Evolutionary conservation across 2,797 vertebrate species (phyloP).

Genomic region (Rhinoraja longicauda): DNA sequence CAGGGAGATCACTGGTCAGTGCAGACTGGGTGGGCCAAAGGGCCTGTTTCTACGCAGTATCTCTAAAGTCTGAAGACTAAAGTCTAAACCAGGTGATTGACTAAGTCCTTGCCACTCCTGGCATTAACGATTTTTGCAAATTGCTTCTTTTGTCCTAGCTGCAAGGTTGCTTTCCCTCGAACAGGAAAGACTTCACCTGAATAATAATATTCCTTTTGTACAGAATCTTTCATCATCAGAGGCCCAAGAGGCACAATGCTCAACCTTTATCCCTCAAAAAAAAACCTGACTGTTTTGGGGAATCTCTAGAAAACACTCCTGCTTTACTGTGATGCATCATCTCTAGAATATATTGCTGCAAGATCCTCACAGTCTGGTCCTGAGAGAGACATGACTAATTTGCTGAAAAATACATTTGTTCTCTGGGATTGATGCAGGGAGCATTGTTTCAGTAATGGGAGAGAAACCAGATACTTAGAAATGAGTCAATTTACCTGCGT

Average conservation of each 20-base stretch:
- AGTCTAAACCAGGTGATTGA: too few relatives aligned
- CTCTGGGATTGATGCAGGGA: neutral
- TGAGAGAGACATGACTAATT: neutral
- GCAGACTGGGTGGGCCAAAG: too few relatives aligned
- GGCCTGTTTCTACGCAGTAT: too few relatives aligned
- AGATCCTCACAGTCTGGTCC: neutral
- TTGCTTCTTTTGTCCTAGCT: neutral
- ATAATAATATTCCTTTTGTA: neutral
- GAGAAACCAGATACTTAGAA: neutral
- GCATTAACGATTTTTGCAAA: neutral
- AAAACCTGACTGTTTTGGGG: neutral
- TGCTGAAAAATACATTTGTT: neutral
- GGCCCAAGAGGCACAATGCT: neutral
- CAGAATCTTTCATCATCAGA: conserved; percentile 17
- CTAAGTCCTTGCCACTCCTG: neutral
- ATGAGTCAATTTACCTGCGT: neutral
- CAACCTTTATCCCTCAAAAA: neutral
- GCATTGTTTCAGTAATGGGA: neutral
- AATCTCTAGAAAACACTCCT: neutral
- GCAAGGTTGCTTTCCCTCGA: neutral
- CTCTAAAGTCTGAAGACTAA: too few relatives aligned
- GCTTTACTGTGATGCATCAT: neutral
- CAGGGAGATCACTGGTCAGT: too few relatives aligned
- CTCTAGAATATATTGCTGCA: neutral
- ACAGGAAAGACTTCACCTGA: neutral